Evolutionary conservation across 2,113 vertebrate species (phyloP), one percentile per base, ranked within the genome.

Genomic region (Chelonoidis abingdonii): DNA sequence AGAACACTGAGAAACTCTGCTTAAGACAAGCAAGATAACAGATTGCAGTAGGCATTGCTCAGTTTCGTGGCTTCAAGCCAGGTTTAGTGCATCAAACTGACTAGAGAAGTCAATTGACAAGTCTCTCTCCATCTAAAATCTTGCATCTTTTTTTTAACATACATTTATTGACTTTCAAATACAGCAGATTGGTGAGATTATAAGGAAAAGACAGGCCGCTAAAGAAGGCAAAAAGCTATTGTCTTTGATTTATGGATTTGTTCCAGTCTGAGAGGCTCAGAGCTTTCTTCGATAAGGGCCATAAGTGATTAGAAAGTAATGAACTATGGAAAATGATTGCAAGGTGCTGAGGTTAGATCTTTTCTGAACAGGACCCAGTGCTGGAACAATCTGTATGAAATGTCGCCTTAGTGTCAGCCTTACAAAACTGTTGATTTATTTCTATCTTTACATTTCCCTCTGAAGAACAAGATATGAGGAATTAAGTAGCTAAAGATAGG

Each of bases 241-340:
- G 95, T 85, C 79, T 96, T 96, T 97, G 92, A 97, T 97, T 96
- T 95, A 97, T 96, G 89, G 96, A 96, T 97, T 96, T 96, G 86
- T 97, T 97, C 88, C 88, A 89, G 96, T 49, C 91, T 0, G 8
- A 94, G 89, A 88, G 89, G 80, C 93, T 97, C 89, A 27, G 90
- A 88, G 89, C 41, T 4, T 65, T 93, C 94, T 94, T 97, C 3
- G 11, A 87, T 93, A 96, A 97, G 84, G 90, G 91, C 92, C 52
- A 3, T 49, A 88, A 98, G 92, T 91, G 91, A 96, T 97, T 95
- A 95, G 96, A 97, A 96, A 97, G 94, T 96, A 98, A 97, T 93
- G 96, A 96, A 94, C 93, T 95, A 91, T 91, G 80, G 94, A 92
- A 89, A 93, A 35, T 49, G 93, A 95, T 92, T 13, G 50, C 95